A percentile compares a stretch with the other conserved stretches of the same genome.
Evolutionary conservation across 2,113 vertebrate species (phyloP).

Genomic region (Engraulis encrasicolus): DNA sequence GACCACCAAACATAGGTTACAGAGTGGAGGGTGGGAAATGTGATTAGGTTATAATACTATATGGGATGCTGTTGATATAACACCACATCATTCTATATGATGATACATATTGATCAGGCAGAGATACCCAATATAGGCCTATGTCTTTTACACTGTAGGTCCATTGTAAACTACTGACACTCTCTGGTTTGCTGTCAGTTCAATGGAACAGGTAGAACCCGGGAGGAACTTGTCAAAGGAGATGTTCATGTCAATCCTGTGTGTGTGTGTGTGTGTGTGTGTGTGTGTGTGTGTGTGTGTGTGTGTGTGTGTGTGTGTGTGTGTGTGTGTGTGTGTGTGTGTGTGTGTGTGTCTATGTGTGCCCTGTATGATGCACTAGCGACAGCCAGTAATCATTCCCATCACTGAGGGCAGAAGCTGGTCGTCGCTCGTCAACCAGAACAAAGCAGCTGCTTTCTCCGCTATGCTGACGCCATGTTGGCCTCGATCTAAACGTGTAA

Average conservation of each 20-base stretch:
- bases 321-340: neutral
- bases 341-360: constrained; percentile 47
- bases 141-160: too few relatives aligned
- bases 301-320: constrained; percentile 17
- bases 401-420: constrained; percentile 33
- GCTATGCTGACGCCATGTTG: constrained; percentile 65
- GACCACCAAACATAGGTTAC: too few relatives aligned
- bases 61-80: neutral
- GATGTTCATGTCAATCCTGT: too few relatives aligned
- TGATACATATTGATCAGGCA: neutral
- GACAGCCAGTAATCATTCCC: constrained; percentile 55
- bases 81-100: neutral
- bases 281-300: neutral
- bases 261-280: neutral
- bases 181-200: too few relatives aligned
- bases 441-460: constrained; percentile 58
- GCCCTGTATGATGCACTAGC: constrained; percentile 34
- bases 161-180: too few relatives aligned
- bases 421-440: constrained; percentile 37
- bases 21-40: neutral
- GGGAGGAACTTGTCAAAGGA: too few relatives aligned
- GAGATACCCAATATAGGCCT: neutral
- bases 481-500: constrained; percentile 62
- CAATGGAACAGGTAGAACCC: neutral
- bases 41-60: neutral